Conservation (phyloP, 1,140 invertebrate species). For the Achroia grisella region DNA sequence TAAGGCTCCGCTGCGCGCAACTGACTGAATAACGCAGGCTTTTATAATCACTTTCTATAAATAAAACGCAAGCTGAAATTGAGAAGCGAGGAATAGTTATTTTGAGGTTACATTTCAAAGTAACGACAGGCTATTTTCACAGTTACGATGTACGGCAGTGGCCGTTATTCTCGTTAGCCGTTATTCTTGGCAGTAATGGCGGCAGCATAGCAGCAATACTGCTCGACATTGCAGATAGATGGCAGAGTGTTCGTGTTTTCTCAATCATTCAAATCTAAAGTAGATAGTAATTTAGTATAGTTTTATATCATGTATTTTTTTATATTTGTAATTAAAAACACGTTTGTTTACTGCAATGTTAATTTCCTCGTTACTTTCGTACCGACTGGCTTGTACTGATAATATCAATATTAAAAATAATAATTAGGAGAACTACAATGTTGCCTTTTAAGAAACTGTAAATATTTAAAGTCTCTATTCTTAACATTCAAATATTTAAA, state of each 20-base stretch:
- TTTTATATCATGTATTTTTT: too few species aligned
- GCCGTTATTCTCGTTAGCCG: constrained; percentile 20
- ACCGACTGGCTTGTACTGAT: too few species aligned
- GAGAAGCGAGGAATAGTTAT: constrained; percentile 13
- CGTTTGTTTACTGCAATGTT: too few species aligned
- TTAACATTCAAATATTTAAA: too few species aligned
- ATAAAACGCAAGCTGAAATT: constrained; percentile 34
- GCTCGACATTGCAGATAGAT: constrained; percentile 24
- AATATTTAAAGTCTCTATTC: too few species aligned
- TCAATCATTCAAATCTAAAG: too few species aligned
- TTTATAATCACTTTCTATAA: constrained; percentile 32
- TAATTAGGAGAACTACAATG: too few species aligned
- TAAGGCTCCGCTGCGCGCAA: constrained; percentile 39
- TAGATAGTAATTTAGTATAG: too few species aligned
- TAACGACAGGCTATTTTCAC: constrained; percentile 35
- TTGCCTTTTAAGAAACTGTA: too few species aligned
- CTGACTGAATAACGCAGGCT: constrained; percentile 46
- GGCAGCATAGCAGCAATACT: constrained; percentile 21
- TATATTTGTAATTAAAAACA: too few species aligned
- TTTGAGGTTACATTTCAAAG: constrained; percentile 2
- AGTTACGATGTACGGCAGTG: constrained; percentile 23
- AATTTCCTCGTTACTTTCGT: too few species aligned
- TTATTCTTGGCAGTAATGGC: constrained; percentile 20
- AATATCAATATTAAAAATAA: too few species aligned
- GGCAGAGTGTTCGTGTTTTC: constrained; percentile 14